Base-by-base conservation (phyloP, 2,888 invertebrate genomes). In the Rhyacophila evoluta region DNA sequence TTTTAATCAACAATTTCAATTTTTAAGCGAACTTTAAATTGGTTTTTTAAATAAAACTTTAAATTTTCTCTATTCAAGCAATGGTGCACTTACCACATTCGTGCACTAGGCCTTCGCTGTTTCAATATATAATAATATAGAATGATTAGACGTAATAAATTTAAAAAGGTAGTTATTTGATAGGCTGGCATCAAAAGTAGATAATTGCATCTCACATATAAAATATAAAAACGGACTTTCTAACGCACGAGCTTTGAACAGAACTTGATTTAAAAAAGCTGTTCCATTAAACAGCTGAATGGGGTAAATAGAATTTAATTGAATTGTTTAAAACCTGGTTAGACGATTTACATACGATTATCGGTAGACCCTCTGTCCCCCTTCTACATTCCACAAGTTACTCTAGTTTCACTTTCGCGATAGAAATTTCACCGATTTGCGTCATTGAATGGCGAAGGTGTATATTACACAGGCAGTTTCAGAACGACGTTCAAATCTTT, bases 331-430 rank as follows among this genome's bases (percentile, higher is more conserved):
- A 55, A 2, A 2, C 10, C 55, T 19, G 19, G 55, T 55, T 1
- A 8, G 55, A 25, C 25, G 55, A 55, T 55, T 55, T 25, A 55
- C 55, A 55, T 55, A 55, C 6, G 12, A 41, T 55, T 55, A 10
- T 12, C 19, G 25, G 12, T 6, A 2, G 6, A 33, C 29, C 6
- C 29, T 33, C 29, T 33, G 39, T 55, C 55, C 10, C 3, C 29
- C 6, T 6, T 6, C 29, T 6, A 33, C 29, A 2, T 6, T 4
- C 29, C 55, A 19, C 55, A 2, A 55, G 12, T 8, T 55, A 33
- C 29, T 33, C 55, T 55, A 19, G 55, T 55, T 55, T 55, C 55
- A 55, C 55, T 55, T 55, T 55, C 55, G 55, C 55, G 25, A 55
- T 55, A 25, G 55, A 55, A 55, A 55, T 55, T 55, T 55, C 55